Percentiles rank a stretch among this genome's conserved stretches.
Evolutionary conservation across 2,888 invertebrate species (phyloP).

Genomic region (Drosophila merina): DNA sequence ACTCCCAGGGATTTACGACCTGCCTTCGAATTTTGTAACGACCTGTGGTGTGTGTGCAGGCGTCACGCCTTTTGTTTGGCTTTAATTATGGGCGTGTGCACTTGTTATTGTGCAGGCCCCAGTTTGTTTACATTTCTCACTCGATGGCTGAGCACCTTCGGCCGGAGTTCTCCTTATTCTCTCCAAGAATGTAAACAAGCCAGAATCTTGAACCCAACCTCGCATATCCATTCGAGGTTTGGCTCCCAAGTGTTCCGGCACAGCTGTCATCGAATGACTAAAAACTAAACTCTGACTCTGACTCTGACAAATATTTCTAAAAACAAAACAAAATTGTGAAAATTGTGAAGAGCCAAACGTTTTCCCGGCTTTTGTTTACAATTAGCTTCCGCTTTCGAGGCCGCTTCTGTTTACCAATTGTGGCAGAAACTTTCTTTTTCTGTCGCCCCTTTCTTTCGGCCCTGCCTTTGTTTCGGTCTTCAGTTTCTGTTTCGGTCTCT

Average conservation of each 20-base stretch:
- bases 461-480: slow-evolving; percentile 12
- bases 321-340: slow-evolving; percentile 15
- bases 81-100: slow-evolving; percentile 65
- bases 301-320: slow-evolving; percentile 23
- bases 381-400: slow-evolving; percentile 37
- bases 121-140: slow-evolving; percentile 55
- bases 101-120: slow-evolving; percentile 51
- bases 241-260: neutral
- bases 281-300: slow-evolving; percentile 16
- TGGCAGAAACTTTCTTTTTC: slow-evolving; percentile 39
- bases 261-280: slow-evolving; percentile 31
- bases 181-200: slow-evolving; percentile 41
- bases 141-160: slow-evolving; percentile 16
- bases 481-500: slow-evolving; percentile 42
- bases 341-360: slow-evolving; percentile 32
- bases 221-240: neutral
- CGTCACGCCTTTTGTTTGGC: slow-evolving; percentile 57
- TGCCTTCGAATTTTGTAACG: slow-evolving; percentile 20
- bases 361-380: slow-evolving; percentile 45
- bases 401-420: slow-evolving; percentile 44
- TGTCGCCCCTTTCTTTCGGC: slow-evolving; percentile 4
- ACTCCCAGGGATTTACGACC: slow-evolving; percentile 38
- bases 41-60: slow-evolving; percentile 2
- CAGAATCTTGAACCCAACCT: slow-evolving; percentile 17
- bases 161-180: slow-evolving; percentile 24